These are phyloP conservation scores for Brachyopa scutellaris DNA, from an alignment of 2,888 invertebrate genomes.

Conservation along the genomic window DNA sequence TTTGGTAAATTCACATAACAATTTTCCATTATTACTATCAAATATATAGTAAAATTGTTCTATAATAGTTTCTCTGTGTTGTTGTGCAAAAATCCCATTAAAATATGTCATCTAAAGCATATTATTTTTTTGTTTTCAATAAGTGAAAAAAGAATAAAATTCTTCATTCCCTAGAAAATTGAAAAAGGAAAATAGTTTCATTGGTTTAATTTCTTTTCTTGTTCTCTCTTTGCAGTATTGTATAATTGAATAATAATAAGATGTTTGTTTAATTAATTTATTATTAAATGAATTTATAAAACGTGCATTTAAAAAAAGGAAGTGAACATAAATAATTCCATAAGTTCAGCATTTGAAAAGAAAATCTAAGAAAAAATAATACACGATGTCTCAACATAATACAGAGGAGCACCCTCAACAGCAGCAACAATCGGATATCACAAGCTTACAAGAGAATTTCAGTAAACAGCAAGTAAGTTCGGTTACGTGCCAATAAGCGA, in stretches of 20 bases:
- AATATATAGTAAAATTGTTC: neutral
- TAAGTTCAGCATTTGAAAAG: slow-evolving; percentile 13
- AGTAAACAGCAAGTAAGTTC: slow-evolving; percentile 75
- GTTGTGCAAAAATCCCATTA: neutral
- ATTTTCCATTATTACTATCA: neutral
- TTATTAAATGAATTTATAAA: slow-evolving; percentile 42
- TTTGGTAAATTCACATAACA: slow-evolving; percentile 73
- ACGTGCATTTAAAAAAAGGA: slow-evolving; percentile 48
- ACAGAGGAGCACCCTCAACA: slow-evolving; percentile 54
- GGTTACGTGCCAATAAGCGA: neutral
- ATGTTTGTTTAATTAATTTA: neutral
- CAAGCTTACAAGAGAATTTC: slow-evolving; percentile 75
- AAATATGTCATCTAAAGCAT: neutral
- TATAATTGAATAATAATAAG: slow-evolving; percentile 37
- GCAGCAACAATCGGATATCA: slow-evolving; percentile 71
- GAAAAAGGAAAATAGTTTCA: neutral
- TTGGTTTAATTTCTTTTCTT: slow-evolving; percentile 3
- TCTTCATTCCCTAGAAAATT: neutral
- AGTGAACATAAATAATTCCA: slow-evolving; percentile 30
- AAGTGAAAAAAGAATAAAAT: slow-evolving; percentile 10
- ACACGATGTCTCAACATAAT: slow-evolving; percentile 61
- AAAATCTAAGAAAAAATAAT: slow-evolving; percentile 5
- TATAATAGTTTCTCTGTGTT: neutral
- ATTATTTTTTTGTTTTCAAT: neutral
- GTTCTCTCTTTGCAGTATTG: slow-evolving; percentile 59